These are phyloP conservation scores for Neomonachus schauinslandi DNA, from an alignment of 2,113 vertebrate genomes.

Conservation along the genomic window DNA sequence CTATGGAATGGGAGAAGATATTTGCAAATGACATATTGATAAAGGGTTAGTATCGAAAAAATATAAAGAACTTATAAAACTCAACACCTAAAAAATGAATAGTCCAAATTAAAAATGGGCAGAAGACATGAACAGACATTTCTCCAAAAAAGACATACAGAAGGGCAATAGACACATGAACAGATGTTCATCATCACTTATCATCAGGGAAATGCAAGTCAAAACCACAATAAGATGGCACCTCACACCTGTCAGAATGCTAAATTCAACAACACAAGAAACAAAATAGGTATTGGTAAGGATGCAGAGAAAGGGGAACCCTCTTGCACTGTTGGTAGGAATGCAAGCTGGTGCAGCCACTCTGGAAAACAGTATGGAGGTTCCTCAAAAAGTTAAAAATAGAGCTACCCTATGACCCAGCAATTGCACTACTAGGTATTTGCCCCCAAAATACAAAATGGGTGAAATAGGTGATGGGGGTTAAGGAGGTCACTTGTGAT, in stretches of 20 bases:
- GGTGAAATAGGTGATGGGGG: not conserved
- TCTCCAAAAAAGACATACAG: not conserved
- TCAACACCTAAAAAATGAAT: not conserved
- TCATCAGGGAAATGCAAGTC: not conserved
- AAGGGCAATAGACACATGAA: not conserved
- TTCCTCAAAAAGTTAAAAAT: not conserved
- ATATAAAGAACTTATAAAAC: not conserved
- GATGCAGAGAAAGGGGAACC: not conserved
- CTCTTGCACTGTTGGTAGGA: not conserved
- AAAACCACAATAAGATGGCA: not conserved
- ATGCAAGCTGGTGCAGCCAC: not conserved
- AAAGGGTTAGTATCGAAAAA: not conserved
- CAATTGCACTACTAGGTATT: not conserved
- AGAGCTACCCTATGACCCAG: not conserved
- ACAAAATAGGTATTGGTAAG: not conserved
- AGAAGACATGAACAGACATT: not conserved
- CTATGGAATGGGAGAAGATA: not conserved
- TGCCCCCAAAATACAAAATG: not conserved
- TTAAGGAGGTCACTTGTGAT: not conserved
- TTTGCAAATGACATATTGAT: not conserved
- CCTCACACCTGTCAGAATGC: not conserved
- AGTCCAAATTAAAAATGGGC: not conserved
- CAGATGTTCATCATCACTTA: not conserved
- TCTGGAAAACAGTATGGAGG: not conserved
- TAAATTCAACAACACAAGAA: not conserved